A percentile compares a stretch with the other conserved stretches of the same genome.
Evolutionary conservation across 2,113 vertebrate species (phyloP).

Genomic region (Atractosteus spatula): DNA sequence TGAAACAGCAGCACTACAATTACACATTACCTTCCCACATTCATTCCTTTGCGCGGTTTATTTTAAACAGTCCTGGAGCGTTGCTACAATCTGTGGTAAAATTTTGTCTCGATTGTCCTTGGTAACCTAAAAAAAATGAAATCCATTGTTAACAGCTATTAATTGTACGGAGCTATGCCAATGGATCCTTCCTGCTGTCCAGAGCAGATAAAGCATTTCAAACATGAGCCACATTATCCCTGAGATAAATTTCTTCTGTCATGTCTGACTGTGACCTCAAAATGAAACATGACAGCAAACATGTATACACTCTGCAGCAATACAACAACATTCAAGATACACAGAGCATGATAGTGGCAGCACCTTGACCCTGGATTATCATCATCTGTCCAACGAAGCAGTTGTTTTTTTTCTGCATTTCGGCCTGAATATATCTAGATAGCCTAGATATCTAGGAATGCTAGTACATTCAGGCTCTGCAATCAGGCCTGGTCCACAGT

Average conservation of each 20-base stretch:
- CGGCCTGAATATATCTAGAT: too few relatives aligned
- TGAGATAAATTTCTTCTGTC: neutral
- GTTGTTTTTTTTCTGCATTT: too few relatives aligned
- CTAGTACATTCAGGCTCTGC: too few relatives aligned
- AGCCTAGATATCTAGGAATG: too few relatives aligned
- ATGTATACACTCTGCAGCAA: too few relatives aligned
- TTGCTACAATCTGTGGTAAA: constrained; percentile 72
- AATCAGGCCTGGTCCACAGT: too few relatives aligned
- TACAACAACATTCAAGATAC: too few relatives aligned
- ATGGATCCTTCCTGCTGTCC: neutral
- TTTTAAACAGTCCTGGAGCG: constrained; percentile 68
- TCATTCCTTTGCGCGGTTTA: constrained; percentile 24
- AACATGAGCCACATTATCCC: neutral
- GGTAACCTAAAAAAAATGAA: constrained; percentile 70
- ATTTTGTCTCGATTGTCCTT: constrained; percentile 85
- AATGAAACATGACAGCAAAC: neutral
- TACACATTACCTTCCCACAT: neutral
- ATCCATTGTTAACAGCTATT: constrained; percentile 43
- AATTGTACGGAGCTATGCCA: neutral
- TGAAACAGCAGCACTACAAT: too few relatives aligned
- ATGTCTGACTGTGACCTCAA: neutral
- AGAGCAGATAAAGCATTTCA: neutral
- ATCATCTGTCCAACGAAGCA: too few relatives aligned
- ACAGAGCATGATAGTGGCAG: too few relatives aligned
- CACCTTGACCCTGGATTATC: too few relatives aligned